These are phyloP conservation scores for Linyphia triangularis DNA, from an alignment of 2,888 invertebrate genomes.

Conservation along the genomic window DNA sequence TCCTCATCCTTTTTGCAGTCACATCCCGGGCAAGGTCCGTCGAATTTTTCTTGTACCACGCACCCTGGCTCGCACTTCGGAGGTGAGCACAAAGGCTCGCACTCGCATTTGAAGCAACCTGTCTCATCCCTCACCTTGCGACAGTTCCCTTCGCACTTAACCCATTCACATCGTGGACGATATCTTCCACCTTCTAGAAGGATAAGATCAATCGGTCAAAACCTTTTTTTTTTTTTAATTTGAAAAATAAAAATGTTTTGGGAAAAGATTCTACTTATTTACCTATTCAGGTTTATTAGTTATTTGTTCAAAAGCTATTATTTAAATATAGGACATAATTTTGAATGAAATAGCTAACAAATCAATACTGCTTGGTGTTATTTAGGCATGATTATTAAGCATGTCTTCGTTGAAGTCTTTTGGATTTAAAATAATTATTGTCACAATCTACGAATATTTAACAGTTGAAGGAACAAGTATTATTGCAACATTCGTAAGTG, in stretches of 20 bases:
- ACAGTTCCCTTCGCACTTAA: slow-evolving; percentile 5
- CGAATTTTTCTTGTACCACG: slow-evolving; percentile 15
- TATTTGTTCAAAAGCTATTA: not conserved
- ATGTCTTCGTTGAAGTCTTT: too few species aligned
- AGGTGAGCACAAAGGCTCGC: slow-evolving; percentile 13
- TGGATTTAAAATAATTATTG: too few species aligned
- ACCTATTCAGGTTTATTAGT: not conserved
- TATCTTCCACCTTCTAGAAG: not conserved
- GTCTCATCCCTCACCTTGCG: not conserved
- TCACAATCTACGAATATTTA: too few species aligned
- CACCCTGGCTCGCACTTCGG: slow-evolving; percentile 33
- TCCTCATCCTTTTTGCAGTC: slow-evolving; percentile 15
- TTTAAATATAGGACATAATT: not conserved
- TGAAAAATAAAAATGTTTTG: not conserved
- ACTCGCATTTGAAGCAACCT: slow-evolving; percentile 51
- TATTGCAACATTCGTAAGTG: too few species aligned
- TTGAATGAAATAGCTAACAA: too few species aligned
- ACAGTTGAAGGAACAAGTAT: too few species aligned
- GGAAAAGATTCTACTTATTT: not conserved
- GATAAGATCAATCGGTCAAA: not conserved
- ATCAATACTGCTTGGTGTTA: too few species aligned
- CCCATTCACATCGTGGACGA: not conserved
- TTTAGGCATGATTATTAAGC: too few species aligned
- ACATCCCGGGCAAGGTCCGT: slow-evolving; percentile 51
- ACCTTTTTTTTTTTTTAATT: not conserved